Evolutionary conservation across 2,797 vertebrate genomes (phyloP).

Genomic region (Pipistrellus nathusii): DNA sequence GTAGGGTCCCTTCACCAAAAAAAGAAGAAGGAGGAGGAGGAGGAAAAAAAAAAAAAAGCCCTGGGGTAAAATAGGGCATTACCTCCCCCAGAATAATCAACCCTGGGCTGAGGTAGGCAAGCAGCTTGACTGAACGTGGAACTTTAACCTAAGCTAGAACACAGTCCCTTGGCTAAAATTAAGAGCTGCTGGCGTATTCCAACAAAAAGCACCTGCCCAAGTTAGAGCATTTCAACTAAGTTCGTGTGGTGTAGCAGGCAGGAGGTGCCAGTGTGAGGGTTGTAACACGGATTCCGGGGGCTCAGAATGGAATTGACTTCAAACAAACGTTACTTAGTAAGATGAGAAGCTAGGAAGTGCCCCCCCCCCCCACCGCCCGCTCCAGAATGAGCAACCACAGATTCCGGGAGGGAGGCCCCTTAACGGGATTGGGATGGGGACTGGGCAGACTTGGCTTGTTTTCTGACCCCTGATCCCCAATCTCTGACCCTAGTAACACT

Average conservation of each 20-base stretch:
- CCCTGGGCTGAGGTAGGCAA: constrained; percentile 75
- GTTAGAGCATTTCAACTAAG: constrained; percentile 76
- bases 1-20: constrained; percentile 74
- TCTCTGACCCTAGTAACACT: constrained; percentile 79
- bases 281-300: constrained; percentile 55
- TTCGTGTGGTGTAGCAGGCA: constrained; percentile 69
- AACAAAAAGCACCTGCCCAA: constrained; percentile 83
- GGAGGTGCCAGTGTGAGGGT: constrained; percentile 66
- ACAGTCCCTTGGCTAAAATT: constrained; percentile 62
- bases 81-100: constrained; percentile 77
- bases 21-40: background rate
- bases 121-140: constrained; percentile 65
- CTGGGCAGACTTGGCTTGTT: constrained; percentile 72
- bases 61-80: constrained; percentile 65
- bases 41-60: background rate
- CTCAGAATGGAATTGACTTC: constrained; percentile 69
- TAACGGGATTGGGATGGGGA: constrained; percentile 68
- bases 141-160: constrained; percentile 65
- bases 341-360: constrained; percentile 57
- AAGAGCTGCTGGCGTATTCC: constrained; percentile 63
- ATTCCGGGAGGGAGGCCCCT: constrained; percentile 70
- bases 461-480: constrained; percentile 65
- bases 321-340: constrained; percentile 68
- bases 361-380: too few relatives aligned
- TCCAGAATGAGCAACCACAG: constrained; percentile 70